phyloP scores from a whole-genome alignment of 1,140 invertebrate species.

The Melanaphis sacchari region DNA sequence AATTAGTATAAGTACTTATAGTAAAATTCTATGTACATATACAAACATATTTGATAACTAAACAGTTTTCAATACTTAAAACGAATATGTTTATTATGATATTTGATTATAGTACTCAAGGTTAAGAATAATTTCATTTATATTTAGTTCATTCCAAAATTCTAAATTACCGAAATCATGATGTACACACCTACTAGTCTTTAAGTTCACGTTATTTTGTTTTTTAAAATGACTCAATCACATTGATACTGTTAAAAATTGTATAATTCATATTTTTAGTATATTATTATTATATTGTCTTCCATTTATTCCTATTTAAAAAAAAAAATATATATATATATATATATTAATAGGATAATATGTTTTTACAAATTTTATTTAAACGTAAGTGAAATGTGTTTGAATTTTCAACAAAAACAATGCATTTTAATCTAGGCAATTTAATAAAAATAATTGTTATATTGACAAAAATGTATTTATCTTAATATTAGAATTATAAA shows the following conservation, averaged over 20 bases:
- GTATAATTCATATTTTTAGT: conserved; percentile 49
- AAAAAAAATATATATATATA: too few relatives aligned
- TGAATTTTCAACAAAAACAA: conserved; percentile 22
- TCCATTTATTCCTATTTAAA: conserved; percentile 57
- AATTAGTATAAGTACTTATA: conserved; percentile 22
- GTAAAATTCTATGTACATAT: conserved; percentile 48
- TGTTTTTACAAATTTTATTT: conserved; percentile 55
- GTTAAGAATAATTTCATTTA: conserved; percentile 33
- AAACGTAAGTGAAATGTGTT: conserved; percentile 42
- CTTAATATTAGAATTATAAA: conserved; percentile 42
- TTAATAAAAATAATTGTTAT: conserved; percentile 53
- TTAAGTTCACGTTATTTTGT: conserved; percentile 53
- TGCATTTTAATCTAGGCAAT: conserved; percentile 55
- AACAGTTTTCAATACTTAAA: conserved; percentile 10
- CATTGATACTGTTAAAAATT: conserved; percentile 34
- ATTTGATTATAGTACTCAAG: conserved; percentile 18
- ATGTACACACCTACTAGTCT: conserved; percentile 51
- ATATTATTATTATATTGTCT: conserved; percentile 56
- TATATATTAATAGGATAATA: conserved; percentile 54
- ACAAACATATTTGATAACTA: conserved; percentile 25
- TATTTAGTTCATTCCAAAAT: conserved; percentile 36
- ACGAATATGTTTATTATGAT: conserved; percentile 27
- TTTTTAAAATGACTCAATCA: conserved; percentile 52
- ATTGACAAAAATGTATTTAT: conserved; percentile 45
- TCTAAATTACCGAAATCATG: conserved; percentile 50